Evolutionary conservation across 2,797 vertebrate species (phyloP), one percentile per base, ranked within the genome.

Genomic region (Philypnodon macrostomus): DNA sequence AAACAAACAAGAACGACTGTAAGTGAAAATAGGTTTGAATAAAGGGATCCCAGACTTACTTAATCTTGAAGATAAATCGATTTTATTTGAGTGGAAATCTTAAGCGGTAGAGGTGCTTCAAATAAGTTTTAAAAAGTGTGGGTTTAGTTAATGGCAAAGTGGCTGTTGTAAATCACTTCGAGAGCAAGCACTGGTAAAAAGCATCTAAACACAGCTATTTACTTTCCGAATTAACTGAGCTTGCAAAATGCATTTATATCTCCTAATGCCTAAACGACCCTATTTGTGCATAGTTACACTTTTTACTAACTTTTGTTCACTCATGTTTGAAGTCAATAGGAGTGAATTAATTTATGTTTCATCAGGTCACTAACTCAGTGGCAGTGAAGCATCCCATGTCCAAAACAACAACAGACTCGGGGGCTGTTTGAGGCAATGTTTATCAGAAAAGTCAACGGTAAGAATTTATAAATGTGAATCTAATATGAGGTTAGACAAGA

Each of bases 301-400:
- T 63, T 4, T 44, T 45, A 55, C 67, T 66, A 38, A 45, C 32
- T 50, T 34, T 5, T 49, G 53, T 50, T 65, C 54, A 48, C 27
- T 26, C 53, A 50, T 61, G n/a, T n/a, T n/a, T n/a, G n/a, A 53
- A 58, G 44, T 48, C 31, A 54, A 41, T 50, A 51, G 7, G 12
- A 26, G 16, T 15, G 10, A 45, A 38, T 63, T 58, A 14, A 68
- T 56, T 46, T 56, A 13, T 47, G 58, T 47, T 48, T 53, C 15
- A 51, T 53, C 57, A 38, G 59, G 72, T 67, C 64, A 68, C 55
- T 59, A 59, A 53, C 16, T 15, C 44, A 5, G 58, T 58, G 44
- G 30, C 39, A 11, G 14, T 12, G 30, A 47, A 31, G 50, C 52
- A 39, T 34, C 10, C 51, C 17, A 6, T 2, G 12, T 39, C 45